Percentiles rank a stretch among this genome's conserved stretches.
phyloP scores from a whole-genome alignment of 2,888 invertebrate genomes.

The Rhingia rostrata region DNA sequence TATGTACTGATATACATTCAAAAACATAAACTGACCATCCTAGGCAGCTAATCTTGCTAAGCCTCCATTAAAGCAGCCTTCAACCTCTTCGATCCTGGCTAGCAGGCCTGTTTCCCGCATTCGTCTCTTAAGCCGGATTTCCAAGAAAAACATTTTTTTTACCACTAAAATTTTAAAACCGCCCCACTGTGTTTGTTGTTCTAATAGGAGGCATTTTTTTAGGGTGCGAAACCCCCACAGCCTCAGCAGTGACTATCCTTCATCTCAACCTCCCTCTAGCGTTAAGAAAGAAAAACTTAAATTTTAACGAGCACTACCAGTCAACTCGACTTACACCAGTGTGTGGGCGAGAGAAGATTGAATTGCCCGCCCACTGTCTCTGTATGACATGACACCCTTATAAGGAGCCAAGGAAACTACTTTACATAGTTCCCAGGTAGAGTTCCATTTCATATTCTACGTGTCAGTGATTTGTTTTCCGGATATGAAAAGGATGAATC shows the following conservation, averaged over 20 bases:
- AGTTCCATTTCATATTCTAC: not conserved
- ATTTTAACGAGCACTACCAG: slow-evolving; percentile 36
- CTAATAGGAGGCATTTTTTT: not conserved
- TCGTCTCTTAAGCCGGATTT: too few relatives aligned
- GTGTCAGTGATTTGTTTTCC: slow-evolving; percentile 3
- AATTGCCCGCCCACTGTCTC: not conserved
- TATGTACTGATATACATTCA: too few relatives aligned
- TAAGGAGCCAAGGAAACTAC: slow-evolving; percentile 54
- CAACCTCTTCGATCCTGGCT: too few relatives aligned
- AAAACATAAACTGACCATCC: too few relatives aligned
- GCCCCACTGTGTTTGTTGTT: not conserved
- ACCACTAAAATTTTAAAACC: too few relatives aligned
- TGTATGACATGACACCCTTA: slow-evolving; percentile 54
- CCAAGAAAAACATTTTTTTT: too few relatives aligned
- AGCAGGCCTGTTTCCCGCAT: too few relatives aligned
- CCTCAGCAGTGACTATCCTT: not conserved
- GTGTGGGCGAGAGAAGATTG: not conserved
- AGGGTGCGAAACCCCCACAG: slow-evolving; percentile 6
- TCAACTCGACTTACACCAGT: not conserved
- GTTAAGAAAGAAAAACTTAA: slow-evolving; percentile 16
- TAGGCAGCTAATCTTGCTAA: too few relatives aligned
- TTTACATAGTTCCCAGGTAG: slow-evolving; percentile 18
- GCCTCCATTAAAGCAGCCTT: too few relatives aligned
- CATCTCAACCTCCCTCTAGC: slow-evolving; percentile 1
- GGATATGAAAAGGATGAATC: slow-evolving; percentile 7